Percentiles rank a stretch among this genome's conserved stretches.
phyloP scores from a whole-genome alignment of 1,140 invertebrate genomes.

The Theocolax elegans region DNA sequence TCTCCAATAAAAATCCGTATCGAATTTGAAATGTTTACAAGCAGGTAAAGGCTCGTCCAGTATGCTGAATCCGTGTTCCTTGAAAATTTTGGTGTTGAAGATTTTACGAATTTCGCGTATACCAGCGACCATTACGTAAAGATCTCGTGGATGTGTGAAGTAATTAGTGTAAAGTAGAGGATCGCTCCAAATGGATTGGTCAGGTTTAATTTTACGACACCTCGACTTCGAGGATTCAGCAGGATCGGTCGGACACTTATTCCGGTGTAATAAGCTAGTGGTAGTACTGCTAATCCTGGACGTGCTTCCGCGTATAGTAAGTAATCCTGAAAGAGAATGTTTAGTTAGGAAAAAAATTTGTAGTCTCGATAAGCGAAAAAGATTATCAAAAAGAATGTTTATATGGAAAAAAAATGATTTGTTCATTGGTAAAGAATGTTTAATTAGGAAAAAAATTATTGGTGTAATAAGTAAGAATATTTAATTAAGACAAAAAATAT shows the following conservation, averaged over 20 bases:
- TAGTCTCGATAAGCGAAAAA: too few species aligned
- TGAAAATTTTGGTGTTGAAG: not conserved
- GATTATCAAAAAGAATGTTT: too few species aligned
- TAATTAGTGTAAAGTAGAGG: not conserved
- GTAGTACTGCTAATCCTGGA: not conserved
- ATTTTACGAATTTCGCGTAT: not conserved
- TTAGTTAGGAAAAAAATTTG: not conserved
- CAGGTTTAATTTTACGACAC: not conserved
- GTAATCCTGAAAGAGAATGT: not conserved
- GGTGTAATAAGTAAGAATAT: too few species aligned
- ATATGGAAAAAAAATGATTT: too few species aligned
- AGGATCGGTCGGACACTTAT: not conserved
- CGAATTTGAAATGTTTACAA: conserved; percentile 53
- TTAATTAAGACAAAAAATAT: too few species aligned
- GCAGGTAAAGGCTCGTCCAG: not conserved
- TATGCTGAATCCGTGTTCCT: not conserved
- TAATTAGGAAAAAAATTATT: too few species aligned
- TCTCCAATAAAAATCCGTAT: conserved; percentile 71
- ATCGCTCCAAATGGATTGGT: not conserved
- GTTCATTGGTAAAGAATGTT: too few species aligned
- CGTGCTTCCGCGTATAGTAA: not conserved
- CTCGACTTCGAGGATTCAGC: not conserved
- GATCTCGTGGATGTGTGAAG: not conserved
- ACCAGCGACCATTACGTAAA: not conserved
- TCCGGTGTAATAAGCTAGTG: not conserved